Conservation (phyloP, 2,113 vertebrate genomes). For the Zosterops pallidus region DNA sequence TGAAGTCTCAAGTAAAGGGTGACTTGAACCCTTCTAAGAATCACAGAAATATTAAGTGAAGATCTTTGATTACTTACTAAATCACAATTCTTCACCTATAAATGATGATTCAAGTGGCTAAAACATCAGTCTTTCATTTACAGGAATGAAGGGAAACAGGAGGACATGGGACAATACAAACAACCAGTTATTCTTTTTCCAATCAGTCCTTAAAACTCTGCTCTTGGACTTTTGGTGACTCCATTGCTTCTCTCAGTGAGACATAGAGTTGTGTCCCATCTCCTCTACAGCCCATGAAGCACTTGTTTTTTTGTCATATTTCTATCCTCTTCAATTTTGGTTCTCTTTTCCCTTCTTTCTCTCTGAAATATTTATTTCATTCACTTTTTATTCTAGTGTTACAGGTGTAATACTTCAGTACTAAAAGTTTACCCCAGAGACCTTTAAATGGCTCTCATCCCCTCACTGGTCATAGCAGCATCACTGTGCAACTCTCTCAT, state of each 20-base stretch:
- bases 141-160: not conserved
- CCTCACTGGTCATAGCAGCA: not conserved
- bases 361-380: not conserved
- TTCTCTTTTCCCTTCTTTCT: not conserved
- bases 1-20: not conserved
- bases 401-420: not conserved
- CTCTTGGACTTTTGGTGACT: not conserved
- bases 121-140: not conserved
- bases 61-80: not conserved
- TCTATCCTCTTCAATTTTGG: not conserved
- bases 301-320: not conserved
- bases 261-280: not conserved
- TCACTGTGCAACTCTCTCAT: not conserved
- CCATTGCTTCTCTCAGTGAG: not conserved
- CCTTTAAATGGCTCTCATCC: not conserved
- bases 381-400: not conserved
- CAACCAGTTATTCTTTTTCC: not conserved
- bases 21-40: not conserved
- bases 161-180: not conserved
- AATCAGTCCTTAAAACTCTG: not conserved
- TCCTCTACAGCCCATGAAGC: rapidly evolving
- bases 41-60: not conserved
- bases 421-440: not conserved
- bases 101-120: not conserved
- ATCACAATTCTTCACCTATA: not conserved